Base-by-base conservation (phyloP, 1,140 invertebrate genomes). In the Caenorhabditis brenneri region DNA sequence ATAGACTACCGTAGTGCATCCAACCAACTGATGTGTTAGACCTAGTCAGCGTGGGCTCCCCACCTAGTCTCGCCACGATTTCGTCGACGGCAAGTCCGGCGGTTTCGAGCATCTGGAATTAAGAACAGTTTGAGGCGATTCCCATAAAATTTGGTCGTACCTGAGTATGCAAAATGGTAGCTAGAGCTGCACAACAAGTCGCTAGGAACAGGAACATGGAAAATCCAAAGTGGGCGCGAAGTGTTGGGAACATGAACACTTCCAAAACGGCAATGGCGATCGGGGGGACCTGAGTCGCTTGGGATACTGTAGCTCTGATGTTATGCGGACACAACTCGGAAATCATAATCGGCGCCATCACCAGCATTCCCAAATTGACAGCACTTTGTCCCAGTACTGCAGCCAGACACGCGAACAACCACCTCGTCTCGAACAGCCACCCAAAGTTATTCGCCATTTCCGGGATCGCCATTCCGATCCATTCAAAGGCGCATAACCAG, bases 271-370 rank as follows among this genome's bases (percentile, higher is more conserved):
- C 83, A 36, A 84, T 42, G n/a, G 31, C 51, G 24, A 84, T 84
- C 15, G 83, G 83, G 16, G 60, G 39, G 12, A 84, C 83, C 82
- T 51, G 74, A 4, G 74, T 79, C 1, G 36, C 79, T 55, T 81
- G 83, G 6, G 79, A 60, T 24, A 84, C 82, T 10, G 55, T 46
- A 1, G 83, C 83, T 6, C 83, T 27, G 1, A 79, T 84, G 49
- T 84, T 81, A 53, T 81, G 79, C 16, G 83, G 83, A 53, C 83
- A 84, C 16, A 84, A 39, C 39, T 84, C 83, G 16, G 83, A 84
- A 31, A 84, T 69, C 27, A 84, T 53, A 81, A 84, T 84, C 9
- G 83, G 83, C 15, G 78, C 81, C 83, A 84, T 84, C 6, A 84
- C 60, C 24, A 84, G 29, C 24, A 84, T 81, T 5, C 83, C 83